These are phyloP conservation scores for Danaus melanippus DNA, from an alignment of 1,140 invertebrate species.

Conservation along the genomic window DNA sequence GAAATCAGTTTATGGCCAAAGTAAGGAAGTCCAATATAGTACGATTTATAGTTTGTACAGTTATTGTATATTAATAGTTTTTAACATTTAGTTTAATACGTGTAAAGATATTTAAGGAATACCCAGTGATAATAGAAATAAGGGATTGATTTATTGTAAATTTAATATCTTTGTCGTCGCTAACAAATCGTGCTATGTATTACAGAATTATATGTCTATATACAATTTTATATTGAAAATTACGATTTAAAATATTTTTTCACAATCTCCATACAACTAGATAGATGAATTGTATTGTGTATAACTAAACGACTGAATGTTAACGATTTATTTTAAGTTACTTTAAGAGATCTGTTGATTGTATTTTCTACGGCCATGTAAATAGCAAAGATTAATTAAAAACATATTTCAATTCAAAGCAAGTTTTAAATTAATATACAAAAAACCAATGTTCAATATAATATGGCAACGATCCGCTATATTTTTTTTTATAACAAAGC, in stretches of 20 bases:
- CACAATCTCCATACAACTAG: conserved; percentile 41
- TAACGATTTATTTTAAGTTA: conserved; percentile 59
- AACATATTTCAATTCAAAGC: conserved; percentile 49
- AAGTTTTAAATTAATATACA: conserved; percentile 12
- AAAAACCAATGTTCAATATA: not conserved
- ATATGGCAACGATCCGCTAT: conserved; percentile 2
- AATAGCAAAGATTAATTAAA: conserved; percentile 60
- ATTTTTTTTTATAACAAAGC: too few relatives aligned
- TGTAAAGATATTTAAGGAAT: conserved; percentile 60
- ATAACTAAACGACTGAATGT: conserved; percentile 57
- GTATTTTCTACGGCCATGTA: conserved; percentile 68
- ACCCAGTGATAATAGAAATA: conserved; percentile 68
- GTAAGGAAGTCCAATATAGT: conserved; percentile 58
- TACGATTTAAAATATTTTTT: conserved; percentile 49
- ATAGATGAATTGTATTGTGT: conserved; percentile 41
- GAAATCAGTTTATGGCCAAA: conserved; percentile 50
- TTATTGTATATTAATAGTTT: conserved; percentile 52
- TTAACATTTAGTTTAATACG: conserved; percentile 35
- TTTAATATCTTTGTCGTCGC: conserved; percentile 43
- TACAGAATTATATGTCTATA: conserved; percentile 38
- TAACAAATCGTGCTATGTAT: conserved; percentile 50
- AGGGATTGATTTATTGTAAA: conserved; percentile 59
- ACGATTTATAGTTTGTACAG: conserved; percentile 59
- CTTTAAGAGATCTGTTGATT: conserved; percentile 57
- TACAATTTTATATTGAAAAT: conserved; percentile 38